Evolutionary conservation across 2,888 invertebrate species (phyloP).

Genomic region (Tortricodes alternella): DNA sequence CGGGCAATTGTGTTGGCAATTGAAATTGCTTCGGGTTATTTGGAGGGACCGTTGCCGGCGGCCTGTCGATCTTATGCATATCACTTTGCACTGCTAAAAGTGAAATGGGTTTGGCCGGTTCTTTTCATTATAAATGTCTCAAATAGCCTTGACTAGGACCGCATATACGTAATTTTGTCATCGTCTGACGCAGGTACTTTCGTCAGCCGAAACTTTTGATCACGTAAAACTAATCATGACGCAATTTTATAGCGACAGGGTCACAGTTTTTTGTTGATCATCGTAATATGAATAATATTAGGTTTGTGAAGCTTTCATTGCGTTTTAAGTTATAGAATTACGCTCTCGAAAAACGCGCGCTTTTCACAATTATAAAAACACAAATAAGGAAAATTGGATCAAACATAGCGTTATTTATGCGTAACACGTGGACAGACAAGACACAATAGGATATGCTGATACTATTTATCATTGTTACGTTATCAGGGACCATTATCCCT

Average conservation of each 20-base stretch:
- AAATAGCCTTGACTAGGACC: neutral
- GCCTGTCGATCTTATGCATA: too few species aligned
- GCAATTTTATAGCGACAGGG: too few species aligned
- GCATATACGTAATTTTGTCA: too few species aligned
- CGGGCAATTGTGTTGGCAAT: neutral
- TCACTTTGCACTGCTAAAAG: too few species aligned
- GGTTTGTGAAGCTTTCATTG: too few species aligned
- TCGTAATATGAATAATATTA: too few species aligned
- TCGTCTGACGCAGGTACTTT: neutral
- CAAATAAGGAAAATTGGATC: conserved; percentile 1
- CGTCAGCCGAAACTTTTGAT: neutral
- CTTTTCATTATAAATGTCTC: too few species aligned
- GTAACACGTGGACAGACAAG: conserved; percentile 21
- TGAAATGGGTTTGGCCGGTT: too few species aligned
- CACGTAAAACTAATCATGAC: too few species aligned
- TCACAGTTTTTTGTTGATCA: too few species aligned
- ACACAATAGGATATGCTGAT: conserved; percentile 54
- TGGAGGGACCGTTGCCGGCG: neutral
- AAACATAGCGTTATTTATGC: conserved; percentile 10
- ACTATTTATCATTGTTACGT: conserved; percentile 62
- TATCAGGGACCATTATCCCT: conserved; percentile 63
- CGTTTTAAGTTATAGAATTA: neutral
- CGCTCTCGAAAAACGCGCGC: neutral
- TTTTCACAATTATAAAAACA: neutral
- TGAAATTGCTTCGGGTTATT: neutral